Conservation (phyloP, 2,113 vertebrate species). For the Micromys minutus region DNA sequence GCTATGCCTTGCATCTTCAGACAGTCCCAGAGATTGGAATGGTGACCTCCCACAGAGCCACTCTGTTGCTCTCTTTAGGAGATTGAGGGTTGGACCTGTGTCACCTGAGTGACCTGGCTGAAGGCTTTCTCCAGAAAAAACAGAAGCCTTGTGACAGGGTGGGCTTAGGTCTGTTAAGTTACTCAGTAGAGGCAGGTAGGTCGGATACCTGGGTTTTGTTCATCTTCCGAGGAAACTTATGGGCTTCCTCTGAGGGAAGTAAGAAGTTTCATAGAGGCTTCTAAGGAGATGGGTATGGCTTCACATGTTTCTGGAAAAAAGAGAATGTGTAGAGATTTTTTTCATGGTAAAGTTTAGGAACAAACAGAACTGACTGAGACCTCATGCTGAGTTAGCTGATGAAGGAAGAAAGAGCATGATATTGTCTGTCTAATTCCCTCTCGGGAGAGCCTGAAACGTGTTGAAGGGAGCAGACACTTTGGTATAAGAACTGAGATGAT, state of each 20-base stretch:
- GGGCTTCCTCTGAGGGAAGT: background rate
- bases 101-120: background rate
- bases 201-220: background rate
- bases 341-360: background rate
- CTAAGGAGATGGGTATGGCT: background rate
- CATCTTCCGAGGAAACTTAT: background rate
- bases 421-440: accelerated
- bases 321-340: background rate
- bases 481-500: background rate
- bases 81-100: background rate
- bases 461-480: background rate
- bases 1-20: background rate
- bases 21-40: background rate
- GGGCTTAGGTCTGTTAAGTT: background rate
- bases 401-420: background rate
- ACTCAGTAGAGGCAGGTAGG: background rate
- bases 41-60: background rate
- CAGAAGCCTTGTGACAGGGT: background rate
- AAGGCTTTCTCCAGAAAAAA: background rate
- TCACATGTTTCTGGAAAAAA: background rate
- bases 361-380: background rate
- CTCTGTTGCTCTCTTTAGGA: background rate
- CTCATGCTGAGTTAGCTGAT: background rate
- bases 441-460: background rate
- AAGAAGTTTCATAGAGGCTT: background rate